Evolutionary conservation across 2,113 vertebrate species (phyloP), one percentile per base, ranked within the genome.

Genomic region (Caracal caracal): DNA sequence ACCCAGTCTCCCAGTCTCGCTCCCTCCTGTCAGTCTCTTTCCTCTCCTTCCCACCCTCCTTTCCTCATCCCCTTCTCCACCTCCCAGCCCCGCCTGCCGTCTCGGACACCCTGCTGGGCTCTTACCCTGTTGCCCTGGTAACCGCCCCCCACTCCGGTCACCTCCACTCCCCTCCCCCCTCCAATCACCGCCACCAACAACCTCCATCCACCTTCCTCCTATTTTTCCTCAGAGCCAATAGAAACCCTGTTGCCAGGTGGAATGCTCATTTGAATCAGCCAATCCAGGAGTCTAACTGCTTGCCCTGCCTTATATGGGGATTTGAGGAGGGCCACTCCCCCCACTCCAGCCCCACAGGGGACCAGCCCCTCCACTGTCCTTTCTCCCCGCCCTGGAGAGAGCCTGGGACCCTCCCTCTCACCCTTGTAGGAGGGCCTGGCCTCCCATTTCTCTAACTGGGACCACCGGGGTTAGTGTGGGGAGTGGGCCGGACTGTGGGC

Each of bases 271-370:
- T 98, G 97, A 98, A 99, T 98, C 6, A 65, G 28, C 98, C 98
- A 99, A 99, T 99, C 98, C 88, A 88, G 5, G 5, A 26, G 5
- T 71, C 43, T 17, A 0, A 10, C 49, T 84, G 28, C 37, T 56
- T 53, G 96, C 76, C 94, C 98, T 97, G 95, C 98, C 98, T 99
- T 98, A 98, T 99, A 98, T 98, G 98, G 98, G 97, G 97, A 98
- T 98, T 93, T 92, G 96, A 98, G 96, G 95, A 93, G 96, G 96
- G 96, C 98, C 97, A 95, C 96, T 87, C 97, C 96, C 96, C 96
- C 93, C 40, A 92, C 49, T 86, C 68, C 94, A 82, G 86, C 75
- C 94, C 96, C 89, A 80, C 79, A 2, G 85, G 96, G 95, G 89
- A 95, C 75, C 78, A 47, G 10, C 88, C 95, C 86, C 75, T 94